These are phyloP conservation scores for Synanthedon tipuliformis DNA, from an alignment of 2,888 invertebrate genomes.

Conservation along the genomic window DNA sequence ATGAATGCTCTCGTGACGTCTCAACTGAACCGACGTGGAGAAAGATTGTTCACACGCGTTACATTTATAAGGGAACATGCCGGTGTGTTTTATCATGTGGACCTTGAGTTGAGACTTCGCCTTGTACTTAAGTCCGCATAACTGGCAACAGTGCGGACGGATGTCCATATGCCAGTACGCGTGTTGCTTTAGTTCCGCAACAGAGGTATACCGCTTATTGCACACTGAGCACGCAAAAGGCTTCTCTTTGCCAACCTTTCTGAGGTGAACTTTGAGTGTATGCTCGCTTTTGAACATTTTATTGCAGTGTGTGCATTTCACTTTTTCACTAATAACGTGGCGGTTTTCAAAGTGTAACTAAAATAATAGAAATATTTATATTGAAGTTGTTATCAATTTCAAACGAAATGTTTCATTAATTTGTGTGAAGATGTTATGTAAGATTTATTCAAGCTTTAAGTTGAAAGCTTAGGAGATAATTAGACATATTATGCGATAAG, in stretches of 20 bases:
- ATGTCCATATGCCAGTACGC: slow-evolving; percentile 31
- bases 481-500: too few species aligned
- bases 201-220: slow-evolving; percentile 18
- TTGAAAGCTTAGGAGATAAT: too few species aligned
- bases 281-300: slow-evolving; percentile 24
- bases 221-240: slow-evolving; percentile 27
- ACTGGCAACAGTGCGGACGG: slow-evolving; percentile 24
- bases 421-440: too few species aligned
- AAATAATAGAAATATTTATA: background rate
- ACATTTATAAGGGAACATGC: slow-evolving; percentile 17
- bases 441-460: too few species aligned
- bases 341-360: background rate
- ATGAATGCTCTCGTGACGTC: slow-evolving; percentile 18
- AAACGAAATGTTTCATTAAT: too few species aligned
- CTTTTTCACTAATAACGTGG: slow-evolving; percentile 6
- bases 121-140: slow-evolving; percentile 31
- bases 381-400: too few species aligned
- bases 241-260: slow-evolving; percentile 15
- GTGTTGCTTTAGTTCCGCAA: slow-evolving; percentile 20
- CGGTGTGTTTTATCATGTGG: slow-evolving; percentile 21
- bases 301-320: slow-evolving; percentile 32
- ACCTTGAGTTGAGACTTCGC: slow-evolving; percentile 21
- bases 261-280: slow-evolving; percentile 20
- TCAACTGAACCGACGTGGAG: slow-evolving; percentile 8
- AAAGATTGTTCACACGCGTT: slow-evolving; percentile 15